Evolutionary conservation across 2,888 invertebrate species (phyloP), one percentile per base, ranked within the genome.

Genomic region (Fragum sueziense): DNA sequence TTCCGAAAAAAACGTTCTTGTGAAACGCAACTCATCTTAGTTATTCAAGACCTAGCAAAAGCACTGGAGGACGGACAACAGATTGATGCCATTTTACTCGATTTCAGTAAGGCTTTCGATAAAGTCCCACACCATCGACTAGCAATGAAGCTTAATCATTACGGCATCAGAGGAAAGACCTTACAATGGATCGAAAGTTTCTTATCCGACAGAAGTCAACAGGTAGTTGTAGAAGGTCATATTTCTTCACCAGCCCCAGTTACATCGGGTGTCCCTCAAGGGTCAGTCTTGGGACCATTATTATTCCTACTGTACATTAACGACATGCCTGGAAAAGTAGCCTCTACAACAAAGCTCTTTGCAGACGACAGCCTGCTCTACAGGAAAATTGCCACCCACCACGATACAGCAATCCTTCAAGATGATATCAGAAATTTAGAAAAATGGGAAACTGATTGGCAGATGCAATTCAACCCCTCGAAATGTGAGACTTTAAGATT

Each of bases 291-390:
- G 1, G 80, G 76, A 11, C 85, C 80, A 6, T 22, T 78, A 11
- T 59, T 86, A 17, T 87, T 86, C 74, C 41, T 41, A 14, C 41
- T 41, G 41, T 41, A 41, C 41, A 41, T 41, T 14, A 41, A 41
- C 41, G 41, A 41, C 41, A 41, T 41, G 41, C 41, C 41, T 14
- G 41, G 41, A 17, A 17, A 41, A 41, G 41, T 41, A 69, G 84
- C 2, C 14, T 80, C 75, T 9, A 61, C 31, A 37, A 61, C 65
- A 2, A 22, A 74, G 17, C 76, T 85, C 6, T 81, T 83, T 76
- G 81, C 86, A 14, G 85, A 86, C 67, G 84, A 84, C 67, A 72
- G 81, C 47, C 52, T 85, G 14, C 25, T 84, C 4, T 82, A 85
- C 52, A 47, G 76, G n/a, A 54, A 20, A 20, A 71, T 87, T 17